Evolutionary conservation across 2,888 invertebrate species (phyloP), one percentile per base, ranked within the genome.

Genomic region (Cartodere bifasciata): DNA sequence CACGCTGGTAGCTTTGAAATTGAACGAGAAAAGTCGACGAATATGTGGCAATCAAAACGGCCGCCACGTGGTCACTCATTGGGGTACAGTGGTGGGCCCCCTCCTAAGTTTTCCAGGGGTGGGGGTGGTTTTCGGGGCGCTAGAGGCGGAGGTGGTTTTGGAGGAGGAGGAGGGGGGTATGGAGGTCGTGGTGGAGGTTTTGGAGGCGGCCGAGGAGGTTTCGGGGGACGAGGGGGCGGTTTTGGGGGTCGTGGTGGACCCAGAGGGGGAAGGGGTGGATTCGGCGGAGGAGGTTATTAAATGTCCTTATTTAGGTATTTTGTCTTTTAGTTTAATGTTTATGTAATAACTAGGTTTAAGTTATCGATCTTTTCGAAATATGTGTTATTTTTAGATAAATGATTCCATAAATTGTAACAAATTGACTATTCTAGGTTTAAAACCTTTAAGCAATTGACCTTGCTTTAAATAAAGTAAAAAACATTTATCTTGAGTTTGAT

Each of bases 1-100:
- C 72, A 79, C 39, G 79, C 88, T 0, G 85, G 86, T 0, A 79
- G 84, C 47, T 71, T 66, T 50, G 68, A 70, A 32, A 68, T 85
- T 41, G 63, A 71, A 11, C 70, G 75, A 1, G 46, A 59, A 10
- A 58, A 67, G 2, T 64, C 67, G 0, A 54, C 58, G 2, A 64
- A 64, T 39, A 56, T 68, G 29, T 58, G 64, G 0, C 64, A 67
- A 4, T 67, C 65, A 0, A 62, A 64, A 20, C 63, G 73, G 37
- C 66, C 64, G 3, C 64, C 65, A 2, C 49, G 67, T 32, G 64
- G 63, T 6, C 62, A 65, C 37, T 40, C 45, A 13, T 56, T 61
- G 24, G 55, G 50, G 11, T 46, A 37, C 32, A 47, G 47, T 10
- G 52, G 50, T 15, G 55, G 50, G 12, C 56, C 62, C 3, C 59